Evolutionary conservation across 2,797 vertebrate genomes (phyloP).

Genomic region (Pipistrellus nathusii): DNA sequence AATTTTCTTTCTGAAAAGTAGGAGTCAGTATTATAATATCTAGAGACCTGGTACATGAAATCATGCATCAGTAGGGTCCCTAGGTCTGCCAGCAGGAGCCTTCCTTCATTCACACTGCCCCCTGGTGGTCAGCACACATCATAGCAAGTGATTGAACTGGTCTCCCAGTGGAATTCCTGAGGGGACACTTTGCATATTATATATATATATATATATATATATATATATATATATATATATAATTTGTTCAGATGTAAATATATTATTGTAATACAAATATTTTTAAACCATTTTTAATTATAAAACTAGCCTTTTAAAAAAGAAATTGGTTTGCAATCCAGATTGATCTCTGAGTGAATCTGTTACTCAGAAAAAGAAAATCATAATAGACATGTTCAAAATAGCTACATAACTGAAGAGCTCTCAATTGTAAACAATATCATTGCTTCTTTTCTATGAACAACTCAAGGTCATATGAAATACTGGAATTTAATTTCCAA

Average conservation of each 20-base stretch:
- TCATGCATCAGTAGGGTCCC: no score
- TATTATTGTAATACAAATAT: neutral
- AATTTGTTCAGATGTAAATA: neutral
- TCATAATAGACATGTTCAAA: neutral
- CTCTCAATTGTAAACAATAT: neutral
- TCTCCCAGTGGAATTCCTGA: no score
- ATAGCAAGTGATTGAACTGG: no score
- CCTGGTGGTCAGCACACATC: no score
- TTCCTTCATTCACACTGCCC: no score
- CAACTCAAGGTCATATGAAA: neutral
- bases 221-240: neutral
- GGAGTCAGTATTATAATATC: neutral
- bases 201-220: neutral
- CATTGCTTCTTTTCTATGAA: neutral
- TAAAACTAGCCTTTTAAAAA: neutral
- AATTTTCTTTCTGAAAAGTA: neutral
- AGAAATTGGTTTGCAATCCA: neutral
- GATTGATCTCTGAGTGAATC: neutral
- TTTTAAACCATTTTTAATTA: neutral
- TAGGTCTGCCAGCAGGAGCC: no score
- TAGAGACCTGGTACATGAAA: no score
- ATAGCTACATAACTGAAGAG: neutral
- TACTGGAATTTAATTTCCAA: conserved; percentile 20
- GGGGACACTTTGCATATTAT: no score
- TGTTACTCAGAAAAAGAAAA: neutral